Percentiles rank a stretch among this genome's conserved stretches.
Conservation (phyloP, 2,888 invertebrate species). For the Athalia cordata region DNA sequence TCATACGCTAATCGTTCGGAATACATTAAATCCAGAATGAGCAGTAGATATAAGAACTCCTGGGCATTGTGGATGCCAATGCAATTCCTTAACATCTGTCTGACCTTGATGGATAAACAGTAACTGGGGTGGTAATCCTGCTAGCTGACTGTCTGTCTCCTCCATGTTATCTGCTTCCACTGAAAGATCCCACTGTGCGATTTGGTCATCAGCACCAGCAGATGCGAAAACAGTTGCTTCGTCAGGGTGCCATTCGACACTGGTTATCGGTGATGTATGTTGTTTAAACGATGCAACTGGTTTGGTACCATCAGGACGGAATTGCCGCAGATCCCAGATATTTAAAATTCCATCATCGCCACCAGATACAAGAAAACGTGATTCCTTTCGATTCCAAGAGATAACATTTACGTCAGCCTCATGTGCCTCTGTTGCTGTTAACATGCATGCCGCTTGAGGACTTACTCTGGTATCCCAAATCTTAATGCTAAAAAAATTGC, state of each 20-base stretch:
- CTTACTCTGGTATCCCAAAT: constrained; percentile 96
- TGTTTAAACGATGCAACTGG: constrained; percentile 97
- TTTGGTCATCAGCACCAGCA: constrained; percentile 95
- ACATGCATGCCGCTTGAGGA: constrained; percentile 93
- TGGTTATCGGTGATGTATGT: constrained; percentile 94
- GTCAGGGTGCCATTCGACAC: constrained; percentile 96
- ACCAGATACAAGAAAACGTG: constrained; percentile 78
- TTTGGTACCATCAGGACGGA: constrained; percentile 79
- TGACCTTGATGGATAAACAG: constrained; percentile 99
- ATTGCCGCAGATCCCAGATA: constrained; percentile 96
- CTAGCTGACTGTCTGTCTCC: constrained; percentile 69
- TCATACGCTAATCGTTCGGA: constrained; percentile 97
- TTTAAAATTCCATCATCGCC: constrained; percentile 97
- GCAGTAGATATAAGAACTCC: constrained; percentile 96
- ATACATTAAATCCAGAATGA: constrained; percentile 96
- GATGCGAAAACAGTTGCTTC: constrained; percentile 96
- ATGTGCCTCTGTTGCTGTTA: constrained; percentile 91
- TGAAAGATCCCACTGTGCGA: constrained; percentile 97
- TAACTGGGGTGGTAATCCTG: constrained; percentile 92
- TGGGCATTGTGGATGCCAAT: constrained; percentile 98
- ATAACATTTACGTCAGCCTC: constrained; percentile 97
- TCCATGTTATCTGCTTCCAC: constrained; percentile 86
- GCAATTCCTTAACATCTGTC: constrained; percentile 97
- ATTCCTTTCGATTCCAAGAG: constrained; percentile 95
- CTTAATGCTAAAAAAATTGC: constrained; percentile 79